These are phyloP conservation scores for Procavia capensis DNA, from an alignment of 2,113 vertebrate genomes.

Conservation along the genomic window DNA sequence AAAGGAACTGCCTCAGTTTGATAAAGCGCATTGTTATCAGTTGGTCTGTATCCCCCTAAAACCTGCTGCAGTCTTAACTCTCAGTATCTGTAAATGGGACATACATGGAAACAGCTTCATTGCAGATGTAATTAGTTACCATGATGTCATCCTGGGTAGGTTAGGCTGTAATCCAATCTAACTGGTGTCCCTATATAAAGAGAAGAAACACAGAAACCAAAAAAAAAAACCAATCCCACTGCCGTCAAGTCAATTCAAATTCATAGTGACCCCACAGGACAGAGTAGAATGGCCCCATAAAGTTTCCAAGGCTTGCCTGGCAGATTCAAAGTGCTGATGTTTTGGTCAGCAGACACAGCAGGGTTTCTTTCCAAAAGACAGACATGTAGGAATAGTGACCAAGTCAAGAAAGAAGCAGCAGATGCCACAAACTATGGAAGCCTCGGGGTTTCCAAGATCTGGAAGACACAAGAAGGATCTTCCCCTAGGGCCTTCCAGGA, in stretches of 20 bases:
- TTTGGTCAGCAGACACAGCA: too few relatives aligned
- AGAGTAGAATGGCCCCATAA: too few relatives aligned
- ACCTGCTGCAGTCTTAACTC: not conserved
- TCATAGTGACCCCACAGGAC: too few relatives aligned
- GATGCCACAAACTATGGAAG: not conserved
- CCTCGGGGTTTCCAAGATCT: not conserved
- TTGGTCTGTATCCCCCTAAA: not conserved
- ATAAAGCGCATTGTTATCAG: not conserved
- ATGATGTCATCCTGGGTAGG: not conserved
- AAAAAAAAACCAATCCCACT: too few relatives aligned
- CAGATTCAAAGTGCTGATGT: too few relatives aligned
- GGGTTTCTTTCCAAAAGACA: too few relatives aligned
- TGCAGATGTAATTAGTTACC: not conserved
- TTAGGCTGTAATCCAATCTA: not conserved
- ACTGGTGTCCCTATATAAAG: not conserved
- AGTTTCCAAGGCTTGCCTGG: too few relatives aligned
- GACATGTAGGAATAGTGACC: not conserved
- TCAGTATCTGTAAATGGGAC: not conserved
- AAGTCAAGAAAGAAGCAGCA: not conserved
- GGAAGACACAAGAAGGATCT: not conserved
- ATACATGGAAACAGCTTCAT: not conserved
- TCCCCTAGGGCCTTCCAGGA: not conserved
- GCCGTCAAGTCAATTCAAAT: too few relatives aligned
- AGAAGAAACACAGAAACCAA: not conserved
- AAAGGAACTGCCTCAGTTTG: not conserved